Evolutionary conservation across 2,113 vertebrate genomes (phyloP), one percentile per base, ranked within the genome.

Genomic region (Gavia stellata): DNA sequence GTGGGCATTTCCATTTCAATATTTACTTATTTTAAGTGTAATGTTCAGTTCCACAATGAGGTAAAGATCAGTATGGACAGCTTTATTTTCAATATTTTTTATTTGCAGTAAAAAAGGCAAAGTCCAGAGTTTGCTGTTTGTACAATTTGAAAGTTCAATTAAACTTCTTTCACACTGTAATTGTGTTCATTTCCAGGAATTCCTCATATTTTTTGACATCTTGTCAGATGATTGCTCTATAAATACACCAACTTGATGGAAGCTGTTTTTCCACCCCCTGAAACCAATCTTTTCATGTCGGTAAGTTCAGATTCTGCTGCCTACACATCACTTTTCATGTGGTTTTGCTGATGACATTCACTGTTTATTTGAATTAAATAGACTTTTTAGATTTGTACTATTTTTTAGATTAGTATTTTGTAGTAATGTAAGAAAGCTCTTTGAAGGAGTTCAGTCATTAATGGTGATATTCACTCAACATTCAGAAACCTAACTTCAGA

Each of bases 101-200:
- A 67, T 81, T 81, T 85, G 26, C 6, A 10, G 0, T 44, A 50
- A 75, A 81, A 86, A 71, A 36, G 9, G 2, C 5, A 12, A 61
- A 73, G 9, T 55, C 20, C 84, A 17, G 9, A 86, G 4, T 73
- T 86, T 86, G 5, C 5, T 70, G 9, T 75, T 90, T 62, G 59
- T 75, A n/a, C 3, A 61, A n/a, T 63, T 63, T 84, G 7, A 72
- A 94, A 89, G 28, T 80, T 63, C 4, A 70, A 63, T 94, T 91
- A 61, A 88, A 75, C 13, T 79, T 89, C 55, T 67, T 86, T 59
- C 36, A 25, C 20, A 49, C 7, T 85, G 44, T 31, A 75, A 74
- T 63, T 84, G 11, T 65, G 28, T 61, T 94, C 3, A 82, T 90
- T 94, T 94, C 71, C 66, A 95, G 81, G 81, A 94, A 92, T 95